Base-by-base conservation (phyloP, 2,113 vertebrate genomes). In the Ciconia stormi region DNA sequence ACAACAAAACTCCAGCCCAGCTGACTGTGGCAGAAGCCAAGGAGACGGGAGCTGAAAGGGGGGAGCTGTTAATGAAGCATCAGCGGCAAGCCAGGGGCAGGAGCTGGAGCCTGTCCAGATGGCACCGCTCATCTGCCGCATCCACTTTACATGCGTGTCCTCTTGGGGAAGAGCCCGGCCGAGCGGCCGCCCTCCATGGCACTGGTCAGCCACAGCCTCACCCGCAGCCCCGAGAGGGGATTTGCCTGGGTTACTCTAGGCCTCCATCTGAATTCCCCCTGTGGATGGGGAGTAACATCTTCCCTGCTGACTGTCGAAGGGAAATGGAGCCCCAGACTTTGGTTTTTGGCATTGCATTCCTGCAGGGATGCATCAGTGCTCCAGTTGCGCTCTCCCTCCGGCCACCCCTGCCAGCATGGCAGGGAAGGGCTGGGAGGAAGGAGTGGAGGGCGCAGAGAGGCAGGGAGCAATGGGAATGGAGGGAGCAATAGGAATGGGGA, bases 61-160 rank as follows among this genome's bases (percentile, higher is more conserved):
- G 79, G 38, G 85, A 92, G 38, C 80, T 70, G 93, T 90, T 93
- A 97, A 96, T 95, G 93, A 96, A 95, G 90, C 90, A 65, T 88
- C 87, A 89, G 67, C 38, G n/a, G 40, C 2, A 10, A 97, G 96
- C 88, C 89, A 91, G 92, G 94, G 95, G 84, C 95, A 83, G 87
- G 86, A 80, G 88, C 89, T 96, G 94, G 96, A 97, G 82, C 78
- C 69, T 5, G 2, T 80, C 95, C 95, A 93, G 89, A 90, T 78
- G 90, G 97, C 91, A 74, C 52, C 0, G 34, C 94, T 95, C 58
- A 93, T 82, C 83, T 70, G 40, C 90, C 40, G 47, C 62, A 50
- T 88, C 82, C 90, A 56, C 92, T 96, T 70, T 4, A 55, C 76
- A 44, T 1, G 2, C 5, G 7, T 10, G 30, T 88, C 47, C 78